Conservation (phyloP, 2,797 vertebrate genomes). For the Pachyuromys duprasi region DNA sequence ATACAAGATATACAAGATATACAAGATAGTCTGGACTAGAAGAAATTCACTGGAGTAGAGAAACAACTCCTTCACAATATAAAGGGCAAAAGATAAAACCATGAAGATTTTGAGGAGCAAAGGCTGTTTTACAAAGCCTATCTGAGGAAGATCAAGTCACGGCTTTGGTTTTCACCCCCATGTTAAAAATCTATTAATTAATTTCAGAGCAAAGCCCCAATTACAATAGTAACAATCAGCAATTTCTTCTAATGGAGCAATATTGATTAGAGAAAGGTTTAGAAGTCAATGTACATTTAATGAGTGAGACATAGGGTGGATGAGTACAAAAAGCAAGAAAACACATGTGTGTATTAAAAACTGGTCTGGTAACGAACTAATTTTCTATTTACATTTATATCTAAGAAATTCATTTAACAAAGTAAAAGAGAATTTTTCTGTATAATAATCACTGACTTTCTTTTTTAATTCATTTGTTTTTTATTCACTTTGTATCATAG, state of each 20-base stretch:
- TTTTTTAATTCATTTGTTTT: too few relatives aligned
- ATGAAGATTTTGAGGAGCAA: not conserved
- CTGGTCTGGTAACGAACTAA: not conserved
- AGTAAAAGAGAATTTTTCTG: conserved; percentile 9
- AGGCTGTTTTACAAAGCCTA: not conserved
- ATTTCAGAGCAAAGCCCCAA: conserved; percentile 56
- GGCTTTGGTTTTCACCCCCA: not conserved
- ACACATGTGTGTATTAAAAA: not conserved
- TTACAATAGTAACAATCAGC: conserved; percentile 26
- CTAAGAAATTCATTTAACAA: not conserved
- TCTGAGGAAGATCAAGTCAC: not conserved
- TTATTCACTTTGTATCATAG: too few relatives aligned
- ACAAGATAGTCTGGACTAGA: not conserved
- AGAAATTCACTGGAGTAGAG: not conserved
- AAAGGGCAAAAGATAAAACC: conserved; percentile 11
- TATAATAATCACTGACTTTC: not conserved
- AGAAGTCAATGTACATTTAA: conserved; percentile 4
- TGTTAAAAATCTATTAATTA: conserved; percentile 56
- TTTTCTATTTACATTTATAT: not conserved
- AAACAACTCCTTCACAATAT: not conserved
- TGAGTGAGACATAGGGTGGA: not conserved
- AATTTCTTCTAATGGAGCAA: conserved; percentile 48
- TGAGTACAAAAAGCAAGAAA: not conserved
- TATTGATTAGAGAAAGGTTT: conserved; percentile 24
- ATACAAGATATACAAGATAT: not conserved